Base-by-base conservation (phyloP, 2,888 invertebrate genomes). In the Scaptomyza tumidula region DNA sequence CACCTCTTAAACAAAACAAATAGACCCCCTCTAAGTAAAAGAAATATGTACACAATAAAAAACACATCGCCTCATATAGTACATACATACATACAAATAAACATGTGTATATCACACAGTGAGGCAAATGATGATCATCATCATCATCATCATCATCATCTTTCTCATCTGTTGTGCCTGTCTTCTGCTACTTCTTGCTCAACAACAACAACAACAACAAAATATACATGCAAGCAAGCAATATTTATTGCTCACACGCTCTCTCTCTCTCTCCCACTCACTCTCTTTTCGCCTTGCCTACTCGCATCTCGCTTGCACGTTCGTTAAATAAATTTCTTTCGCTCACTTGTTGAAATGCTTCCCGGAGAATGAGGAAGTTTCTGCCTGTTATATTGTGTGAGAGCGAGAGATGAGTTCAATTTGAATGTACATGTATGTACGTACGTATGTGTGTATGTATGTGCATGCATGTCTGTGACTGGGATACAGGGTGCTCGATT, bases 11-110 rank as follows among this genome's bases (percentile, higher is more conserved):
- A 78, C 81, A 86, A 86, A 86, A 84, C 86, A 82, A 81, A 80
- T 73, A 81, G 89, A 89, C 90, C 90, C 86, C 90, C 90, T 89
- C 88, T 87, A 89, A 90, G 89, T 82, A 86, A 86, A 85, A 85
- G 77, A 78, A n/a, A n/a, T 84, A 72, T 74, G 75, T 78, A 77
- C 65, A 77, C 68, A 78, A 81, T 81, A 78, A 66, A 67, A 67
- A 54, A 44, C 45, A 19, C 37, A 44, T 19, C 1, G 19, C 2
- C 10, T 53, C n/a, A 29, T 29, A 44, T 14, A 29, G n/a, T 24
- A 27, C 27, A 16, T 6, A 27, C 29, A 14, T 29, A 10, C 11
- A 29, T 45, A 63, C 37, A 63, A 63, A 63, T 63, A 63, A 63
- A 63, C 59, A 59, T 68, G 68, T 69, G 70, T 69, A 56, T 61